These are phyloP conservation scores for Ornithoptera alexandrae DNA, from an alignment of 2,888 invertebrate genomes.

Conservation along the genomic window DNA sequence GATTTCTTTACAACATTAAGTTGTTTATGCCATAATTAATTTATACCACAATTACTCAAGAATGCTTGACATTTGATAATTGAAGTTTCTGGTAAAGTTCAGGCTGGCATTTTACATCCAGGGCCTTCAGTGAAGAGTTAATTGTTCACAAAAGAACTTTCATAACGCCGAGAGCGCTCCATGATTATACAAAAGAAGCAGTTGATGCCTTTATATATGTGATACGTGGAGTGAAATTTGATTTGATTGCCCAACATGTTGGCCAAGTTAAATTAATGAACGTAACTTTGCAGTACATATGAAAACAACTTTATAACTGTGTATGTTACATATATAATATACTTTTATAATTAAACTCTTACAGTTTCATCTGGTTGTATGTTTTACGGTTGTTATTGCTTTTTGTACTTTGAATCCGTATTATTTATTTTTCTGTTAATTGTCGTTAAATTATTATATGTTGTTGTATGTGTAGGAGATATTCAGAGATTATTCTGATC, in stretches of 20 bases:
- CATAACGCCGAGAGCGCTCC: constrained; percentile 9
- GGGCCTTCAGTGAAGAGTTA: constrained; percentile 22
- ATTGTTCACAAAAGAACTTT: constrained; percentile 27
- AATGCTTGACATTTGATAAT: constrained; percentile 17
- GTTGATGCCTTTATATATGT: constrained; percentile 23
- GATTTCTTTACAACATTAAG: constrained; percentile 2
- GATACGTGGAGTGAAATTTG: constrained; percentile 11
- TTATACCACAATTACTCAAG: constrained; percentile 9
- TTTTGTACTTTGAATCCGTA: too few relatives aligned
- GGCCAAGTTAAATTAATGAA: constrained; percentile 7
- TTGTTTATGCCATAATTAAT: constrained; percentile 7
- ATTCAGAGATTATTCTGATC: too few relatives aligned
- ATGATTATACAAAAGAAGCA: constrained; percentile 24
- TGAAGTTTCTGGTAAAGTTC: constrained; percentile 21
- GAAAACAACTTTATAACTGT: neutral
- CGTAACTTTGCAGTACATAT: neutral
- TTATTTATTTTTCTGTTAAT: too few relatives aligned
- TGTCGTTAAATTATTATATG: too few relatives aligned
- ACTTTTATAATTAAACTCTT: too few relatives aligned
- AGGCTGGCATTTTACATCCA: constrained; percentile 17
- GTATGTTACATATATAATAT: too few relatives aligned
- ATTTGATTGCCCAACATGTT: constrained; percentile 5
- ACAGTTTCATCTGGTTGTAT: too few relatives aligned
- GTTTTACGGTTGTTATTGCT: too few relatives aligned
- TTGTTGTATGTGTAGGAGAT: too few relatives aligned